Conservation (phyloP, 2,113 vertebrate species). For the Paradoxurus hermaphroditus region DNA sequence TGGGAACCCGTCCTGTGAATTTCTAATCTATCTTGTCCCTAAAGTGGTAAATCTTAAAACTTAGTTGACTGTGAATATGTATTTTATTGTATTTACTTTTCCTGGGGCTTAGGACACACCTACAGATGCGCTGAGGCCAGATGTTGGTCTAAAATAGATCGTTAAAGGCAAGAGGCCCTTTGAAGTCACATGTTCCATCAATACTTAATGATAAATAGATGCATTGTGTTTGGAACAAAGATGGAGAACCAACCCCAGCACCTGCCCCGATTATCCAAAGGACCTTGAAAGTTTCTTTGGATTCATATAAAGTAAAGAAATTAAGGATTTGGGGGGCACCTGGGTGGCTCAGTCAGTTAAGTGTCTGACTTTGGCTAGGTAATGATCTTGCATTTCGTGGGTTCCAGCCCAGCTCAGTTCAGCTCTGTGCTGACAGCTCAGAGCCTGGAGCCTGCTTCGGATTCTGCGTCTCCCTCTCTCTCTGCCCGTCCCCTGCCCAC, state of each 20-base stretch:
- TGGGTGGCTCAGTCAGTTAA: too few species aligned
- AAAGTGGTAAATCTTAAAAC: neutral
- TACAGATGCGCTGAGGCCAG: neutral
- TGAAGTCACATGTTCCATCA: neutral
- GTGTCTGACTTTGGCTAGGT: too few species aligned
- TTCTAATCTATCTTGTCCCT: neutral
- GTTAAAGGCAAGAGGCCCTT: neutral
- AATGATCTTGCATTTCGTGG: too few species aligned
- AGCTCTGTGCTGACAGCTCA: too few species aligned
- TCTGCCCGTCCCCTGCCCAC: too few species aligned
- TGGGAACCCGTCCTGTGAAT: neutral
- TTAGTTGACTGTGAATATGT: neutral
- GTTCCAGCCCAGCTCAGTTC: fast-evolving
- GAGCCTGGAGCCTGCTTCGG: too few species aligned
- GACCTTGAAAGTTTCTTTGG: neutral
- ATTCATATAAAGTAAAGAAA: neutral
- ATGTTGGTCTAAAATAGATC: neutral
- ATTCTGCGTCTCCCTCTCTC: too few species aligned
- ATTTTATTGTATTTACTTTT: neutral
- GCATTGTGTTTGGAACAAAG: neutral
- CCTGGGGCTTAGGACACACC: neutral
- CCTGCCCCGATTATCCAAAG: fast-evolving
- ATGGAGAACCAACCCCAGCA: neutral
- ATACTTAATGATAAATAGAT: neutral
- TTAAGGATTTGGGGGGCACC: neutral